Percentiles rank a stretch among this genome's conserved stretches.
These are phyloP conservation scores for Phytoseiulus persimilis DNA, from an alignment of 2,888 invertebrate genomes.

Conservation along the genomic window DNA sequence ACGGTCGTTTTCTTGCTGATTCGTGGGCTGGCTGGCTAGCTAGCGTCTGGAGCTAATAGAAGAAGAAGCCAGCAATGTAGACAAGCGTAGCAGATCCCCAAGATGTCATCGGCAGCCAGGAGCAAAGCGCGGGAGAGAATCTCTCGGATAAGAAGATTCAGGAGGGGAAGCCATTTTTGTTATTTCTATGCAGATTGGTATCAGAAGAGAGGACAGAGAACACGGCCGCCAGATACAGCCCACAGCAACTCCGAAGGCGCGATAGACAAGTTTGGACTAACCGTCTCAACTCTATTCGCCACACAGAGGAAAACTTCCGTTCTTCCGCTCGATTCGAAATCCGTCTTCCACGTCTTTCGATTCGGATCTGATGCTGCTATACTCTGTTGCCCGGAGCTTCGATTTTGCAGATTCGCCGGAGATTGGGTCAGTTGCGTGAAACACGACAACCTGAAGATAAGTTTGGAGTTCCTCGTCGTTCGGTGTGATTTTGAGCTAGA, in stretches of 20 bases:
- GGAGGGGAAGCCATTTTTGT: slow-evolving; percentile 21
- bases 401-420: no score
- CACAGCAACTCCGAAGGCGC: not conserved
- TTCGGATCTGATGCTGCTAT: not conserved
- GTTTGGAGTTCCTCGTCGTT: no score
- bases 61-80: slow-evolving; percentile 31
- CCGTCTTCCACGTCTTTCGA: not conserved
- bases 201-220: slow-evolving; percentile 11
- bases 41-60: slow-evolving; percentile 37
- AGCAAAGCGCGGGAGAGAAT: slow-evolving; percentile 7
- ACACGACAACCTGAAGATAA: no score
- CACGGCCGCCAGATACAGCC: slow-evolving; percentile 7
- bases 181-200: slow-evolving; percentile 38
- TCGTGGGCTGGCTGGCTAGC: not conserved
- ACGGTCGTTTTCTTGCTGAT: not conserved
- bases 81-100: slow-evolving; percentile 38
- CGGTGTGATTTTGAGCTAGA: no score
- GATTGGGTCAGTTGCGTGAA: no score
- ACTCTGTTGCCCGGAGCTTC: no score
- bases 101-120: slow-evolving; percentile 12
- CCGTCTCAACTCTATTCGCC: not conserved
- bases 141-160: not conserved
- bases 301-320: not conserved
- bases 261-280: not conserved
- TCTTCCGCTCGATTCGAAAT: not conserved